Percentiles rank a stretch among this genome's conserved stretches.
These are phyloP conservation scores for Lepilemur septentrionalis DNA, from an alignment of 2,797 vertebrate species.

Conservation along the genomic window DNA sequence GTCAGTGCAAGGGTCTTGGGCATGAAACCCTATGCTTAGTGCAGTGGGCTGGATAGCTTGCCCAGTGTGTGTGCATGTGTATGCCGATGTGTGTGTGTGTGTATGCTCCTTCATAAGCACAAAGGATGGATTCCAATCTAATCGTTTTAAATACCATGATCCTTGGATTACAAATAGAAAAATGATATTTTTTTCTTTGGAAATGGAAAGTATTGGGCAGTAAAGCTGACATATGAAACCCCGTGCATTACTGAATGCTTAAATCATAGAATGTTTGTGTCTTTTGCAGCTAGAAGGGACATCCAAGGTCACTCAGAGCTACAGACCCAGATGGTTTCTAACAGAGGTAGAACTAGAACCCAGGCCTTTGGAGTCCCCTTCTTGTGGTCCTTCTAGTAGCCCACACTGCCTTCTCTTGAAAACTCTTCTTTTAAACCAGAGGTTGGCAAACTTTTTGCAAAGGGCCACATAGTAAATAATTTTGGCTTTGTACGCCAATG, in stretches of 20 bases:
- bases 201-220: background rate
- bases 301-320: background rate
- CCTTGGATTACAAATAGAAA: conserved; percentile 8
- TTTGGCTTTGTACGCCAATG: background rate
- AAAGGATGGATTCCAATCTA: background rate
- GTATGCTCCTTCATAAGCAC: background rate
- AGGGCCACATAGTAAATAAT: background rate
- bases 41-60: background rate
- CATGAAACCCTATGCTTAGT: background rate
- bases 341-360: background rate
- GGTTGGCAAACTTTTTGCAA: background rate
- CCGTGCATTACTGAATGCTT: background rate
- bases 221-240: background rate
- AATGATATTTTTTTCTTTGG: background rate
- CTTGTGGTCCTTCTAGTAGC: background rate
- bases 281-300: background rate
- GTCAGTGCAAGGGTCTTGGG: background rate
- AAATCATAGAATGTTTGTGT: background rate
- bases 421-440: background rate
- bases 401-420: background rate
- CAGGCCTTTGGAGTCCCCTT: background rate
- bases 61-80: background rate
- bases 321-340: background rate
- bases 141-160: background rate
- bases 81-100: fast-evolving